These are phyloP conservation scores for Zenarchopterus dispar DNA, from an alignment of 2,797 vertebrate genomes.

Conservation along the genomic window DNA sequence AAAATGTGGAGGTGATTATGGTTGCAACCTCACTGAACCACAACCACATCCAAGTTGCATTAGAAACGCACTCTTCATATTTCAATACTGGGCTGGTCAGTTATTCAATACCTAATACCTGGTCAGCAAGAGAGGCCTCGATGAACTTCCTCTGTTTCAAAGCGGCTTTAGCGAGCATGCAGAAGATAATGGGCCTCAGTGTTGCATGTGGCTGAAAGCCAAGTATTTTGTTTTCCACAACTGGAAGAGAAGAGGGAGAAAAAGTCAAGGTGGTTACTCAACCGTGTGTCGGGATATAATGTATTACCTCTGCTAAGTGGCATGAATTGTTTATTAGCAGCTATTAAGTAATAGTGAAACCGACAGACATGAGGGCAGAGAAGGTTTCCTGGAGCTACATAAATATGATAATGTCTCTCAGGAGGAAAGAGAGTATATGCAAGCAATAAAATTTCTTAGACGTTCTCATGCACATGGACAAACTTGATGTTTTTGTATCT, in stretches of 20 bases:
- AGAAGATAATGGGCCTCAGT: slow-evolving; percentile 73
- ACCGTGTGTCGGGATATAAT: slow-evolving; percentile 67
- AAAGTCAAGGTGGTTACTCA: slow-evolving; percentile 73
- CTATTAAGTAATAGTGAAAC: slow-evolving; percentile 69
- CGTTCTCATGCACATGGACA: not conserved
- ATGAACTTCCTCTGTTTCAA: slow-evolving; percentile 56
- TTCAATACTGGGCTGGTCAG: slow-evolving; percentile 54
- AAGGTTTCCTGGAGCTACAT: slow-evolving; percentile 47
- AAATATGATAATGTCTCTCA: slow-evolving; percentile 57
- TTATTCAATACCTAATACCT: slow-evolving; percentile 66
- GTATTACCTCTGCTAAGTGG: slow-evolving; percentile 69
- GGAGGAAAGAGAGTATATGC: slow-evolving; percentile 29
- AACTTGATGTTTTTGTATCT: too few species aligned
- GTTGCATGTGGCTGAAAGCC: slow-evolving; percentile 71
- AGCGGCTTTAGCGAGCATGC: slow-evolving; percentile 51
- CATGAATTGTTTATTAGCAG: slow-evolving; percentile 78
- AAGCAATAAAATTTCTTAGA: slow-evolving; percentile 11
- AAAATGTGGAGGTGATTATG: slow-evolving; percentile 35
- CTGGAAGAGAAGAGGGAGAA: slow-evolving; percentile 60
- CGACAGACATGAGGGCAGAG: slow-evolving; percentile 54
- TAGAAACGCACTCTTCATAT: slow-evolving; percentile 54
- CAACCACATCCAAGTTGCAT: slow-evolving; percentile 39
- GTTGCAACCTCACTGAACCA: slow-evolving; percentile 27
- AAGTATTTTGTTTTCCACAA: slow-evolving; percentile 75
- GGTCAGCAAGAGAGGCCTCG: slow-evolving; percentile 50